These are phyloP conservation scores for Eudemis profundana DNA, from an alignment of 2,888 invertebrate species.

Conservation along the genomic window DNA sequence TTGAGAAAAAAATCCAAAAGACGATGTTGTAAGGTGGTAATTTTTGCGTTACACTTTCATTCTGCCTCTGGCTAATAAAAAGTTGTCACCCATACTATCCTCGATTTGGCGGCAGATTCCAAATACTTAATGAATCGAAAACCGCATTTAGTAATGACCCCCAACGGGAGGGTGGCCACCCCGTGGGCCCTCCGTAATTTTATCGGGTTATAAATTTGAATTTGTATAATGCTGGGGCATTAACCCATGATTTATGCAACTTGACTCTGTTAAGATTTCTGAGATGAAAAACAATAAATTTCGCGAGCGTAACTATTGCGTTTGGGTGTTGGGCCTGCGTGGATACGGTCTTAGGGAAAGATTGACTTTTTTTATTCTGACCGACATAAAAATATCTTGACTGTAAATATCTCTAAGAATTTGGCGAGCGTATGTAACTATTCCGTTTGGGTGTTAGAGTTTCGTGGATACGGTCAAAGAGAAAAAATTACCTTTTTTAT, in stretches of 20 bases:
- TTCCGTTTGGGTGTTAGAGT: constrained; percentile 73
- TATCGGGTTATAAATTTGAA: constrained; percentile 86
- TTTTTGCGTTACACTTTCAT: background rate
- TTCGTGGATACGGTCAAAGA: constrained; percentile 59
- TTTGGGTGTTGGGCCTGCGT: constrained; percentile 65
- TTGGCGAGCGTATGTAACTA: constrained; percentile 82
- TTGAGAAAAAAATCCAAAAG: too few relatives aligned
- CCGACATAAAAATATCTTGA: too few relatives aligned
- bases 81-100: background rate
- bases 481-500: too few relatives aligned
- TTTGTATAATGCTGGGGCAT: constrained; percentile 84
- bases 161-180: constrained; percentile 59
- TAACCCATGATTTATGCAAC: constrained; percentile 85
- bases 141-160: constrained; percentile 64
- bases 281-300: constrained; percentile 86
- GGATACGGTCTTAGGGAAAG: constrained; percentile 63
- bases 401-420: too few relatives aligned
- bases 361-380: too few relatives aligned
- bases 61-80: background rate
- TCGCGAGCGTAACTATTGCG: constrained; percentile 82
- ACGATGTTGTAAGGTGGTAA: too few relatives aligned
- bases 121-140: constrained; percentile 73
- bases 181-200: constrained; percentile 82
- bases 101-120: constrained; percentile 9
- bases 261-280: constrained; percentile 85